These are phyloP conservation scores for Myripristis murdjan DNA, from an alignment of 2,797 vertebrate species.

Conservation along the genomic window DNA sequence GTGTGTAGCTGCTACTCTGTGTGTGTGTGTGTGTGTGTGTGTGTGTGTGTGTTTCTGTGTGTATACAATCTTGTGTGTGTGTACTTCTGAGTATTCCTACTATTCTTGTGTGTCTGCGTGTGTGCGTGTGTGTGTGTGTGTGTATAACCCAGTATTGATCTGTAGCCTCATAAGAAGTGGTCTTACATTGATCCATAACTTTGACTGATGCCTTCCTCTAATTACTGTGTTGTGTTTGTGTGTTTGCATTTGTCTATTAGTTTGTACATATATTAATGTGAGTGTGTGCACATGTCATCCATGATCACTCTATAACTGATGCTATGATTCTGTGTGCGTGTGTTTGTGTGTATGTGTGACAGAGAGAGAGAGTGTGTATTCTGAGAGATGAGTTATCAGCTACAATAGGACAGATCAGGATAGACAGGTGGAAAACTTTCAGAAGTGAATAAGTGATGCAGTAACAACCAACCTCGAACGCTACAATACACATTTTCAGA, in stretches of 20 bases:
- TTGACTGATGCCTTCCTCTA: slow-evolving; percentile 45
- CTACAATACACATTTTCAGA: slow-evolving; percentile 52
- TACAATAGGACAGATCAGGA: slow-evolving; percentile 40
- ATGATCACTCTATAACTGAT: background rate
- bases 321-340: background rate
- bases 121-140: slow-evolving; percentile 1
- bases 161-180: slow-evolving; percentile 31
- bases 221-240: background rate
- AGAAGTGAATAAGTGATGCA: slow-evolving; percentile 44
- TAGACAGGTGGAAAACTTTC: slow-evolving; percentile 43
- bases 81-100: too few species aligned
- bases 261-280: background rate
- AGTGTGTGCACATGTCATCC: background rate
- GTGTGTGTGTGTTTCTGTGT: background rate
- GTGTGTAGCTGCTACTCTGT: background rate
- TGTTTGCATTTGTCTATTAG: background rate
- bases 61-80: too few species aligned
- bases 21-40: slow-evolving; percentile 1
- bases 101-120: too few species aligned
- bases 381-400: slow-evolving; percentile 56
- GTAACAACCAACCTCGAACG: slow-evolving; percentile 50
- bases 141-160: slow-evolving; percentile 37
- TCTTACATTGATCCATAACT: slow-evolving; percentile 45
- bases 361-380: background rate
- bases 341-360: background rate